phyloP scores from a whole-genome alignment of 2,113 vertebrate genomes.

The Cyrtonyx montezumae region DNA sequence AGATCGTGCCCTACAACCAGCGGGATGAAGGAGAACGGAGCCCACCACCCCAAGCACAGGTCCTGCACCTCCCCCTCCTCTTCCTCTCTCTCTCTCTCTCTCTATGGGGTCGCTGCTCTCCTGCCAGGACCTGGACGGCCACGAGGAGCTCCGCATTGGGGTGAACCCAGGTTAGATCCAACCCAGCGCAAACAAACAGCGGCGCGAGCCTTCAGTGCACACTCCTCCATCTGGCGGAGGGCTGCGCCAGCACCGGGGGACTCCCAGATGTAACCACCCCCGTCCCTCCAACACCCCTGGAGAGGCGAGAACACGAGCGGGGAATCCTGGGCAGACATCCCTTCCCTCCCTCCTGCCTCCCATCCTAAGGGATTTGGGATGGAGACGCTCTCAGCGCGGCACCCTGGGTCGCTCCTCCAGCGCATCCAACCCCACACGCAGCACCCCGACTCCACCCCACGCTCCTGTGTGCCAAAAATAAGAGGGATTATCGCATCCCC shows the following conservation, averaged over 20 bases:
- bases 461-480: not conserved
- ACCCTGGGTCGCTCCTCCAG: not conserved
- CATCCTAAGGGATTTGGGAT: not conserved
- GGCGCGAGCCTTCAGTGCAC: not conserved
- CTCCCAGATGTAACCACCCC: conserved; percentile 7
- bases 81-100: too few relatives aligned
- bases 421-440: not conserved
- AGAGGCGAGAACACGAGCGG: not conserved
- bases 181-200: not conserved
- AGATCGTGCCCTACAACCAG: not conserved
- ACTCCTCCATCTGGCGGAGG: conserved; percentile 14
- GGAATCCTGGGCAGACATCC: not conserved
- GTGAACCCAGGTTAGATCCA: not conserved
- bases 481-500: not conserved
- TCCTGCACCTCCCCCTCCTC: not conserved
- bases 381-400: not conserved
- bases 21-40: not conserved
- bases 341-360: not conserved
- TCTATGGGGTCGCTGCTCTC: not conserved
- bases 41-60: accelerated
- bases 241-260: not conserved
- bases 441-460: not conserved
- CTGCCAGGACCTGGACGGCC: not conserved
- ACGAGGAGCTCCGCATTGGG: accelerated
- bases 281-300: conserved; percentile 18